phyloP scores from a whole-genome alignment of 1,140 invertebrate species.

The Tetragnatha versicolor region DNA sequence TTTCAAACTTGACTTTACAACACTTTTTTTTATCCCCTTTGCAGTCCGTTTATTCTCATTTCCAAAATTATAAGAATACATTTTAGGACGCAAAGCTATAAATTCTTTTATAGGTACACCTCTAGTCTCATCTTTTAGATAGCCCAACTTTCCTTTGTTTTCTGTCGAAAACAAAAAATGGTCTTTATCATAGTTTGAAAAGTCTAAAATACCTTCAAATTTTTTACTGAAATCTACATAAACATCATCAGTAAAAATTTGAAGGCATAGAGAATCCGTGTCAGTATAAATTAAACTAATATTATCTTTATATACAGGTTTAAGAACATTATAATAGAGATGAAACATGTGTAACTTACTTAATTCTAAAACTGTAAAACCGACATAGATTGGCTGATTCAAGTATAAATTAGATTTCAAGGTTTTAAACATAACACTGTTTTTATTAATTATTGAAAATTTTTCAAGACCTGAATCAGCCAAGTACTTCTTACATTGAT shows the following conservation, averaged over 20 bases:
- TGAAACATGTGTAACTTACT: conserved; percentile 60
- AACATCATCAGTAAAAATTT: conserved; percentile 54
- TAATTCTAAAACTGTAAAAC: conserved; percentile 59
- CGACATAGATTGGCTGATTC: conserved; percentile 34
- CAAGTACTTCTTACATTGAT: not conserved
- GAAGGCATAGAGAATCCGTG: conserved; percentile 52
- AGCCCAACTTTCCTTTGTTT: no score
- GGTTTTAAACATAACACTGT: not conserved
- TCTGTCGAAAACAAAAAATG: no score
- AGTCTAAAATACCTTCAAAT: conserved; percentile 33
- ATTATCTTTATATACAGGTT: conserved; percentile 56
- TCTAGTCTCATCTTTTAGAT: conserved; percentile 67
- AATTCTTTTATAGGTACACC: conserved; percentile 63
- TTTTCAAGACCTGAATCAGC: conserved; percentile 58
- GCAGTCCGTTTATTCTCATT: conserved; percentile 1
- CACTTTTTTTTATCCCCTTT: conserved; percentile 8
- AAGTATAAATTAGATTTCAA: conserved; percentile 17
- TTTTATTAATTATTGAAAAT: conserved; percentile 2
- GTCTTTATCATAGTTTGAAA: conserved; percentile 57
- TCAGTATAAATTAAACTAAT: conserved; percentile 55
- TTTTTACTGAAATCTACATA: conserved; percentile 51
- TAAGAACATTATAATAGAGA: conserved; percentile 59
- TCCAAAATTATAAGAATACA: conserved; percentile 7
- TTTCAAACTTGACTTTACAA: not conserved
- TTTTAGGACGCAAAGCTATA: conserved; percentile 64